Conservation (phyloP, 1,140 invertebrate species). For the Eriosoma lanigerum region DNA sequence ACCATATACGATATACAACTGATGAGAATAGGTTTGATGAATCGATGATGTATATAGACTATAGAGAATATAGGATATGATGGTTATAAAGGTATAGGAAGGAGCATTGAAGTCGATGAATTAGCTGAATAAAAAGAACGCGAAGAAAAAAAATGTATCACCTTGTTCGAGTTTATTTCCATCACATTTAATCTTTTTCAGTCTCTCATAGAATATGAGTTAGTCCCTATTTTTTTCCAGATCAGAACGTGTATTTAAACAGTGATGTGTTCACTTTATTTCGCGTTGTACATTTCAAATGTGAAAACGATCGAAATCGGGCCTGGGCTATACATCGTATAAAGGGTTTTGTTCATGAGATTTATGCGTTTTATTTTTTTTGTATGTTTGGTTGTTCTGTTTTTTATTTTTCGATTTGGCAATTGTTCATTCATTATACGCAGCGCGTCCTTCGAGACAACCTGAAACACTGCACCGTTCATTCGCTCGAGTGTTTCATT, state of each 20-base stretch:
- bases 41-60: no score
- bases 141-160: background rate
- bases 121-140: background rate
- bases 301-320: background rate
- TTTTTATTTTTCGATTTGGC: background rate
- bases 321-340: background rate
- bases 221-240: background rate
- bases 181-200: slow-evolving; percentile 1
- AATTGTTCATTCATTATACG: background rate
- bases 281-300: background rate
- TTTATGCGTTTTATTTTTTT: background rate
- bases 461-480: background rate
- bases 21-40: no score
- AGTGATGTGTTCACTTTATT: background rate
- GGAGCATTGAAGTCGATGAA: background rate
- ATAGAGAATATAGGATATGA: no score
- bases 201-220: background rate
- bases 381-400: no score
- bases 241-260: slow-evolving; percentile 1
- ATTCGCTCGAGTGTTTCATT: background rate
- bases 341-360: background rate
- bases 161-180: slow-evolving; percentile 7
- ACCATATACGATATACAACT: no score
- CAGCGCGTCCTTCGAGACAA: background rate
- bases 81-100: no score